Evolutionary conservation across 2,888 invertebrate genomes (phyloP).

Genomic region (Agrochola lychnidis): DNA sequence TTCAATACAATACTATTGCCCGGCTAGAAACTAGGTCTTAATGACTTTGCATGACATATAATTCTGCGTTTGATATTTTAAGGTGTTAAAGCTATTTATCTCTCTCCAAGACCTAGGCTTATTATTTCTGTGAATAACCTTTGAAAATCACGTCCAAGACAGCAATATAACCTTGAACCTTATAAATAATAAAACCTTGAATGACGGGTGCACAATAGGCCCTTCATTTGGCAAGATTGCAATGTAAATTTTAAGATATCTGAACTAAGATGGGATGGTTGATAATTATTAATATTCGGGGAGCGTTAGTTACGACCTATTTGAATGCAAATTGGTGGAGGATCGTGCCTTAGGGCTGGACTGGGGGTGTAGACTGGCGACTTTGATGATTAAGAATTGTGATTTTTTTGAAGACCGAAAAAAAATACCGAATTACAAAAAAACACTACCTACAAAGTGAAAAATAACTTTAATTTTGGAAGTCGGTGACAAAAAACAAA

Average conservation of each 20-base stretch:
- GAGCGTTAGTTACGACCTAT: slow-evolving; percentile 61
- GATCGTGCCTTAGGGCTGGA: slow-evolving; percentile 58
- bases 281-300: slow-evolving; percentile 64
- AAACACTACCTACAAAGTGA: too few relatives aligned
- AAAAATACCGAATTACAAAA: too few relatives aligned
- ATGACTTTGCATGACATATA: background rate
- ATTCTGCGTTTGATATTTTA: slow-evolving; percentile 7
- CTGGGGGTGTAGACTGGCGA: slow-evolving; percentile 33
- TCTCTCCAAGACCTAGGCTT: background rate
- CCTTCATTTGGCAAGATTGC: slow-evolving; percentile 53
- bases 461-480: too few relatives aligned
- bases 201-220: slow-evolving; percentile 38
- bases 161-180: background rate
- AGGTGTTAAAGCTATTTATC: slow-evolving; percentile 16
- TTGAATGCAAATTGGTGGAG: slow-evolving; percentile 65
- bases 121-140: slow-evolving; percentile 1
- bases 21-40: background rate
- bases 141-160: background rate
- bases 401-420: background rate
- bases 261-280: slow-evolving; percentile 49
- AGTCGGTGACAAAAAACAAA: too few relatives aligned
- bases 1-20: background rate
- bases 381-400: background rate
- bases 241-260: slow-evolving; percentile 52
- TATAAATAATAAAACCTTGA: slow-evolving; percentile 20